phyloP scores from a whole-genome alignment of 1,140 invertebrate genomes.

The Aplysia californica region DNA sequence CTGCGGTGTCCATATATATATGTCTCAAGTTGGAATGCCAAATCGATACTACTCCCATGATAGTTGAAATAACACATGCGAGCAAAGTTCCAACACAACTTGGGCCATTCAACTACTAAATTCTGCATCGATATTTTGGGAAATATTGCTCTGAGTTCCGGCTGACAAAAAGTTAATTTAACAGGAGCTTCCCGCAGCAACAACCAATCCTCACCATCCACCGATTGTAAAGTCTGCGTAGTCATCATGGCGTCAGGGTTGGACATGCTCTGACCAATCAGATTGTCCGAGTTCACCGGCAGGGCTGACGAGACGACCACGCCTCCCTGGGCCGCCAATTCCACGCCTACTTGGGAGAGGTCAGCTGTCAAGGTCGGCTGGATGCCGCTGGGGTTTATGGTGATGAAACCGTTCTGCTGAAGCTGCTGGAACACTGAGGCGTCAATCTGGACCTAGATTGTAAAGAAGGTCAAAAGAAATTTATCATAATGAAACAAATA shows the following conservation, averaged over 20 bases:
- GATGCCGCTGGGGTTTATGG: slow-evolving; percentile 58
- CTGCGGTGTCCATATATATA: too few relatives aligned
- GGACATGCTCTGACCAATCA: not conserved
- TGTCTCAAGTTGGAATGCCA: too few relatives aligned
- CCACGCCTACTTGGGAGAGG: slow-evolving; percentile 18
- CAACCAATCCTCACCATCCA: too few relatives aligned
- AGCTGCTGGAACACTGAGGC: slow-evolving; percentile 68
- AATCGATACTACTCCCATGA: too few relatives aligned
- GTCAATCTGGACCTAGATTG: slow-evolving; percentile 66
- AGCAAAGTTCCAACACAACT: too few relatives aligned
- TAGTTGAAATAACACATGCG: too few relatives aligned
- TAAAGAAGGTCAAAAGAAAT: not conserved
- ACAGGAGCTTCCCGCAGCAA: too few relatives aligned
- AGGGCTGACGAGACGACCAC: slow-evolving; percentile 1
- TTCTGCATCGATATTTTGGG: too few relatives aligned
- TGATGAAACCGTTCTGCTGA: slow-evolving; percentile 67
- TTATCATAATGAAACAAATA: not conserved
- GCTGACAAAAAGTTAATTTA: too few relatives aligned
- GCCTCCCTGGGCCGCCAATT: not conserved
- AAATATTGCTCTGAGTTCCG: too few relatives aligned
- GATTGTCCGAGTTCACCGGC: not conserved
- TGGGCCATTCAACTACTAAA: too few relatives aligned
- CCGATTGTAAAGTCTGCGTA: not conserved
- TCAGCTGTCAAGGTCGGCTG: slow-evolving; percentile 29
- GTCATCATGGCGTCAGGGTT: not conserved